Percentiles rank a stretch among this genome's conserved stretches.
Conservation (phyloP, 2,113 vertebrate species). For the Chunga burmeisteri region DNA sequence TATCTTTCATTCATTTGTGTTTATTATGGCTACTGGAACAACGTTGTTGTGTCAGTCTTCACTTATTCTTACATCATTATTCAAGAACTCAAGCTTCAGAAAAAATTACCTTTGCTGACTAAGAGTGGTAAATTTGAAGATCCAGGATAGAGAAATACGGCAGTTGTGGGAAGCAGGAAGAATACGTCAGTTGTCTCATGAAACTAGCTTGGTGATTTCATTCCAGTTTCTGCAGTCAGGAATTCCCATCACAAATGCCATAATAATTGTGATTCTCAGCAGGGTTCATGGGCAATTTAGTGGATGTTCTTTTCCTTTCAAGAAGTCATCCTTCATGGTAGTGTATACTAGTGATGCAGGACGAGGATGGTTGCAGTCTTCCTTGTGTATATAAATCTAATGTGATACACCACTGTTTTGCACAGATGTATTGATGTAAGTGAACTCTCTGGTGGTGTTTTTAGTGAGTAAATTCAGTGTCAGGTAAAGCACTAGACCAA, state of each 20-base stretch:
- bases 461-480: not conserved
- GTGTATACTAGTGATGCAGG: not conserved
- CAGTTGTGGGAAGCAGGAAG: not conserved
- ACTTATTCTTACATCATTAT: not conserved
- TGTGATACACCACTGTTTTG: not conserved
- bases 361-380: not conserved
- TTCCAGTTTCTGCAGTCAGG: not conserved
- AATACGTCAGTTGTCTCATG: not conserved
- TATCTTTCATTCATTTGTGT: not conserved
- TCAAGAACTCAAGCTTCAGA: not conserved
- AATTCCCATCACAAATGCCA: not conserved
- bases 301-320: not conserved
- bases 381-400: not conserved
- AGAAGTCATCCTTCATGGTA: not conserved
- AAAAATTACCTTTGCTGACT: not conserved
- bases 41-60: not conserved
- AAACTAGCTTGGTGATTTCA: not conserved
- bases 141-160: not conserved
- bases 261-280: not conserved
- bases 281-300: not conserved
- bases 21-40: not conserved
- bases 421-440: not conserved
- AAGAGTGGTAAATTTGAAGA: not conserved
- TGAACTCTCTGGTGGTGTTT: not conserved
- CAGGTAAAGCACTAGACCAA: not conserved